Evolutionary conservation across 1,140 invertebrate genomes (phyloP), one percentile per base, ranked within the genome.

Genomic region (Stegodyphus dumicola): DNA sequence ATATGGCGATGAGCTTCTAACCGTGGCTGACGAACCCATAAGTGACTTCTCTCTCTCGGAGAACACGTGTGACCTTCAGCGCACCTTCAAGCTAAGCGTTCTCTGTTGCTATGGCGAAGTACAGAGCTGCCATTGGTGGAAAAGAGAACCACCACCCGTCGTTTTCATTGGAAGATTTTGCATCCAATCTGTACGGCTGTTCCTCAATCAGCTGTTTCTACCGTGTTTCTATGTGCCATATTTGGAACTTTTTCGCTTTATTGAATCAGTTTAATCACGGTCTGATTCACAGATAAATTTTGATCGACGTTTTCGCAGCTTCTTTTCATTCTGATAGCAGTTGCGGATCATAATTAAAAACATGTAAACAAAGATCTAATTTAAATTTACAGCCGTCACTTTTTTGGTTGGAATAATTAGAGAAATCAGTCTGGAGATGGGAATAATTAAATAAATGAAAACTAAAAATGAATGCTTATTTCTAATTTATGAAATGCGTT

Each of bases 11-110:
- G 10, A 11, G 11, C 6, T n/a, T 49, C 51, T 15, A 56, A 74
- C 53, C 54, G 6, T 54, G 71, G 53, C 33, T 51, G 33, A 48
- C 49, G n/a, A 76, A 15, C 51, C 7, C 81, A 56, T 73, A 60
- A 51, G 49, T 85, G 48, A 49, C 64, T 69, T 76, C 51, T 48
- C 18, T 48, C 18, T 84, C 71, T 9, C 33, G 69, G 65, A 56
- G 80, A 53, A 81, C 81, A 85, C 81, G 81, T 85, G 81, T 85
- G 81, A 85, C 81, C 81, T 85, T 85, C 81, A 85, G 64, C 51
- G 74, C 81, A 85, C 81, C 81, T 85, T 85, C 81, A 60, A 49
- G 73, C 71, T 3, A 74, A 83, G 81, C 73, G 81, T 85, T 85
- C 74, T 85, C 81, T 85, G 81, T 85, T 85, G 81, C 81, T 85